Conservation (phyloP, 2,888 invertebrate species). For the Tuberolachnus salignus region DNA sequence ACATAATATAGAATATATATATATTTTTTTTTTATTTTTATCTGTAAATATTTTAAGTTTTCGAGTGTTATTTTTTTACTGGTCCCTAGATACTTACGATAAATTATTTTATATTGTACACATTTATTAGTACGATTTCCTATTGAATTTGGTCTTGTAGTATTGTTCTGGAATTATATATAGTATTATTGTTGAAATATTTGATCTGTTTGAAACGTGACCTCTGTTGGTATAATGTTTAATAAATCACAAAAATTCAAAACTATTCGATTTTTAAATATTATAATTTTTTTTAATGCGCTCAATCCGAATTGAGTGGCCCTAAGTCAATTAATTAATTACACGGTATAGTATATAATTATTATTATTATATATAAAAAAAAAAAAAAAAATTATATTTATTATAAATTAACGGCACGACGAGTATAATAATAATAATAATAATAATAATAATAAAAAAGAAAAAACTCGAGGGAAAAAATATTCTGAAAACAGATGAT, state of each 20-base stretch:
- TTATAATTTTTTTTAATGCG: neutral
- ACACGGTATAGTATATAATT: neutral
- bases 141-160: neutral
- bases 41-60: neutral
- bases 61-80: neutral
- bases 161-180: neutral
- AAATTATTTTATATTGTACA: neutral
- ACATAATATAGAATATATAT: conserved; percentile 17
- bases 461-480: conserved; percentile 27
- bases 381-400: too few species aligned
- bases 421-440: too few species aligned
- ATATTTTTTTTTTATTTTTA: neutral
- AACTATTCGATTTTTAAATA: neutral
- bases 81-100: conserved; percentile 38
- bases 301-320: neutral
- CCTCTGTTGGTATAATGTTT: neutral
- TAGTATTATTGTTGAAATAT: neutral
- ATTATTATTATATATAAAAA: too few species aligned
- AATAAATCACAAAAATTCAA: neutral
- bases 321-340: neutral
- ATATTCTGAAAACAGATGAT: conserved; percentile 1
- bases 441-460: too few species aligned
- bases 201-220: neutral
- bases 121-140: neutral
- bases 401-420: too few species aligned